A percentile compares a stretch with the other conserved stretches of the same genome.
Conservation (phyloP, 1,140 invertebrate genomes). For the Galendromus occidentalis region DNA sequence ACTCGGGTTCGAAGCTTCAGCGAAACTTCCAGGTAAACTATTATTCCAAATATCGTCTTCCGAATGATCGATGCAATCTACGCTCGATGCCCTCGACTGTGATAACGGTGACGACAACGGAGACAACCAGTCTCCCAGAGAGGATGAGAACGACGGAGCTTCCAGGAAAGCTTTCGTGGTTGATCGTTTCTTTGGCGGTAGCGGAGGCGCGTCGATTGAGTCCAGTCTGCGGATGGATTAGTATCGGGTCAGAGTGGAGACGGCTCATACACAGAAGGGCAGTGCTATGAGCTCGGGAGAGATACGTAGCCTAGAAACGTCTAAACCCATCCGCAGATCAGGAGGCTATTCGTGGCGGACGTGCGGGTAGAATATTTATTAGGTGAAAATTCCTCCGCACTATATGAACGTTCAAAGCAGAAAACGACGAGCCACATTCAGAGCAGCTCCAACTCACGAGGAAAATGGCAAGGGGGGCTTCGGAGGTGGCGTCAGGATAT, state of each 20-base stretch:
- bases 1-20: neutral
- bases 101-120: constrained; percentile 6
- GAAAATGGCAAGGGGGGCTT: constrained; percentile 55
- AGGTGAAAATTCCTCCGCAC: too few species aligned
- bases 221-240: neutral
- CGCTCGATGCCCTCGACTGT: neutral
- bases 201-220: constrained; percentile 36
- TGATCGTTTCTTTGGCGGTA: constrained; percentile 47
- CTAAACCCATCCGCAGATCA: too few species aligned
- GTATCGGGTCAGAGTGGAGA: neutral
- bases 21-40: neutral
- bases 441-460: constrained; percentile 21
- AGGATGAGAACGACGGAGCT: neutral
- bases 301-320: too few species aligned
- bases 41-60: constrained; percentile 6
- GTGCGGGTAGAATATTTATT: too few species aligned
- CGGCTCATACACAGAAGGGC: too few species aligned
- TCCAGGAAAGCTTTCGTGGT: neutral
- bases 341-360: too few species aligned
- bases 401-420: too few species aligned
- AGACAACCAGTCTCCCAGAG: neutral
- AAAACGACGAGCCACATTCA: neutral
- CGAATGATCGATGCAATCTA: constrained; percentile 1
- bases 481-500: constrained; percentile 41
- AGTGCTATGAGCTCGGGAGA: too few species aligned